These are phyloP conservation scores for Macquaria australasica DNA, from an alignment of 2,113 vertebrate genomes.

Conservation along the genomic window DNA sequence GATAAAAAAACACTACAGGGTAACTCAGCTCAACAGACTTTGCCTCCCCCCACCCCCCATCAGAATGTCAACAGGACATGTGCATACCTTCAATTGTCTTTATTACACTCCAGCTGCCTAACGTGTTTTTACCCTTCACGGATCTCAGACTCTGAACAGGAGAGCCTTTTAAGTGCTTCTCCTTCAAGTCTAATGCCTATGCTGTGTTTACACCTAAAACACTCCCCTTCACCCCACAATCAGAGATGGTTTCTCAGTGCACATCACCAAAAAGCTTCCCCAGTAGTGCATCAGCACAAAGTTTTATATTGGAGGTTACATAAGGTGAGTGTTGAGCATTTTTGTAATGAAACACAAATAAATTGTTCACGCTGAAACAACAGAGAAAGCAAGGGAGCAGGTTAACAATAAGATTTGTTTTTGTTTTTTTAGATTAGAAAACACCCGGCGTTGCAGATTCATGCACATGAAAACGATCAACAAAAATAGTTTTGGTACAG, in stretches of 20 bases:
- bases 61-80: conserved; percentile 52
- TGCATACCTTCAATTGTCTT: conserved; percentile 65
- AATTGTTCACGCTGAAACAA: conserved; percentile 16
- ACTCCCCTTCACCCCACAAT: conserved; percentile 59
- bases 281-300: conserved; percentile 12
- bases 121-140: conserved; percentile 73
- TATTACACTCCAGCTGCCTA: conserved; percentile 64
- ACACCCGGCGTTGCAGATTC: conserved; percentile 20
- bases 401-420: conserved; percentile 30
- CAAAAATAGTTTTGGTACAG: conserved; percentile 42
- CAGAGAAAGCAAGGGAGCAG: not conserved
- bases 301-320: conserved; percentile 23
- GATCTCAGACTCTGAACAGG: conserved; percentile 52
- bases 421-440: not conserved
- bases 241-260: conserved; percentile 42
- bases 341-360: conserved; percentile 28
- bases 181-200: conserved; percentile 57
- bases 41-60: not conserved
- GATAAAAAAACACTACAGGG: not conserved
- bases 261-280: conserved; percentile 41
- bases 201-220: conserved; percentile 63
- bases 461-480: conserved; percentile 32
- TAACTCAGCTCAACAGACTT: conserved; percentile 22
- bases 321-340: conserved; percentile 12
- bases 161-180: conserved; percentile 69